A percentile compares a stretch with the other conserved stretches of the same genome.
phyloP scores from a whole-genome alignment of 2,797 vertebrate genomes.

The Crypturellus tataupa region DNA sequence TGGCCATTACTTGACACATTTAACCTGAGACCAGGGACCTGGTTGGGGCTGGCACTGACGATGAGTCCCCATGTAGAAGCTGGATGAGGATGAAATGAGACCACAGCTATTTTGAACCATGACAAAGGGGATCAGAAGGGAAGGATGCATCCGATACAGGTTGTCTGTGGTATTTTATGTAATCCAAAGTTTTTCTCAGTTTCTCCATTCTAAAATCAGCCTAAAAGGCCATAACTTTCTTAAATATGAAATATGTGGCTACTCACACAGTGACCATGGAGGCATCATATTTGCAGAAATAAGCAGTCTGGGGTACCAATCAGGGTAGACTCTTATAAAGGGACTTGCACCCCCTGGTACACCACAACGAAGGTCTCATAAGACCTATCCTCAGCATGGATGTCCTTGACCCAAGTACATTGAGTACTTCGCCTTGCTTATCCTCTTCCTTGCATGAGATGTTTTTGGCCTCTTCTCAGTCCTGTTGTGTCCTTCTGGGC shows the following conservation, averaged over 20 bases:
- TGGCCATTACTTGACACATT: not conserved
- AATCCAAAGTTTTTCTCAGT: not conserved
- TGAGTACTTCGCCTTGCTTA: not conserved
- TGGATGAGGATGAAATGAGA: not conserved
- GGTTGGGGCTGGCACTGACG: not conserved
- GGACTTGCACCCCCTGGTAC: not conserved
- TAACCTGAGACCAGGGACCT: not conserved
- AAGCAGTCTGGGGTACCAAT: not conserved
- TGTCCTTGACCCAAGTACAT: not conserved
- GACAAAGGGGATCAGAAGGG: not conserved
- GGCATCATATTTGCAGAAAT: not conserved
- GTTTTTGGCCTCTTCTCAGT: not conserved
- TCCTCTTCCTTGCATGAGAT: not conserved
- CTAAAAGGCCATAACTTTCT: not conserved
- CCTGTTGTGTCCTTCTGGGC: not conserved
- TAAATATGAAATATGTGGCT: not conserved
- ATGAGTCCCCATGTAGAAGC: not conserved
- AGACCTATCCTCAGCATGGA: not conserved
- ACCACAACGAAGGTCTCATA: not conserved
- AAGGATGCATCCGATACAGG: not conserved
- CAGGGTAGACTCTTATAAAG: not conserved
- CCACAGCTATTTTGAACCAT: not conserved
- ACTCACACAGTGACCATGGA: fast-evolving
- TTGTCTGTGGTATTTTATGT: not conserved
- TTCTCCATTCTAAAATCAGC: not conserved